Base-by-base conservation (phyloP, 64 coral and sea anemone species). In the Dendronephthya gigantea region DNA sequence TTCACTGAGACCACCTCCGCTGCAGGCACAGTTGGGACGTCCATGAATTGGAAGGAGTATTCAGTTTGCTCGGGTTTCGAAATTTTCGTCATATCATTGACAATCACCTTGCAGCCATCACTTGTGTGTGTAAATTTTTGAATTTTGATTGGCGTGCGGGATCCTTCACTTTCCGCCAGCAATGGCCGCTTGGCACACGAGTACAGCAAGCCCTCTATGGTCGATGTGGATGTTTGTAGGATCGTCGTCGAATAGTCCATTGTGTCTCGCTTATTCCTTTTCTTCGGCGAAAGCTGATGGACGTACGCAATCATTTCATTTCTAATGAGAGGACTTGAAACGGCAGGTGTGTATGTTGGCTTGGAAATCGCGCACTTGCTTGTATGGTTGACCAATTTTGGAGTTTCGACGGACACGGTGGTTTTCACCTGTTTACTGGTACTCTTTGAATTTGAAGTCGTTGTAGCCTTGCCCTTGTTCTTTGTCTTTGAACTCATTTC, bases 81-180 rank as follows among this genome's bases (percentile, higher is more conserved):
- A 41, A 90, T 14, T 9, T 84, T 56, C 17, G 88, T 90, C 49
- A 58, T 90, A 62, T 90, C 74, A 23, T 90, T 90, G 30, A 90
- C 82, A 13, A 90, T 75, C 31, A 83, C 81, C 52, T 86, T 90
- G 12, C 31, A 31, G 11, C 69, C 69, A 76, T 76, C 69, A 34
- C n/a, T 15, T 34, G 69, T 76, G 69, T 31, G 31, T 27, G 69
- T 76, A 37, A 1, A 34, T 4, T 76, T 27, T 76, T 76, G 23
- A 22, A 76, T 76, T 37, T 28, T 76, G 12, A 31, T 27, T 76
- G 4, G 28, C 2, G 69, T 76, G 69, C 69, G 35, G 12, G n/a
- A 22, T 76, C 25, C 34, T 37, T 34, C 69, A 76, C 69, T 76
- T 13, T 76, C 35, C 23, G 69, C 69, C 23, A 76, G n/a, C 12